Base-by-base conservation (phyloP, 1,140 invertebrate genomes). In the Drosophila rhopaloa region DNA sequence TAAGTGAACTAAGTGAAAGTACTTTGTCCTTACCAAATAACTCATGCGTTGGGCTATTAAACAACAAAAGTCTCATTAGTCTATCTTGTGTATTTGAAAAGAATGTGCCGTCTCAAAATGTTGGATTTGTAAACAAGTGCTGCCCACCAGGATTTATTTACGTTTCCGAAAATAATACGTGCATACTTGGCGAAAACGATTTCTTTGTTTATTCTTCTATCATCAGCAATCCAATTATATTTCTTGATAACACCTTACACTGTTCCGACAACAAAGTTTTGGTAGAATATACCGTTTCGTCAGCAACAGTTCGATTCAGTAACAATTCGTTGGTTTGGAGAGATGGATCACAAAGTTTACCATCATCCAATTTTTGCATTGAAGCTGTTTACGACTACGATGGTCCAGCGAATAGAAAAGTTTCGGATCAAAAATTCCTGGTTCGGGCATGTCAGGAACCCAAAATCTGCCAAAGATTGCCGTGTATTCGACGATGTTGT, bases 161-260 rank as follows among this genome's bases (percentile, higher is more conserved):
- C 62, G 65, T 66, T 68, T 68, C 61, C 65, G 61, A 68, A 68
- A 68, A 68, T 68, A 68, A 68, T 68, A 66, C 65, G 37, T 68
- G 65, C 65, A 66, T 19, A 14, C 46, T 66, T 53, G 65, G 60
- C 19, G 47, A 53, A 68, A 46, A 14, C 61, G 65, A 68, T 66
- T 68, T 66, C 29, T 53, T 68, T 68, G 65, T 68, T 68, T 68
- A 68, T 37, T 46, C 65, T 29, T 66, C 65, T 16, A 68, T 68
- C 61, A 68, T 66, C 62, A 66, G 38, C 38, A 68, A 32, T 37
- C 65, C 65, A 51, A 66, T 66, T 53, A 50, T 68, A 40, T 68
- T 68, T 54, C 19, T 54, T 66, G 65, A 68, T 68, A 68, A 66
- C 47, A 7, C 65, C 9, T 8, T 53, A 32, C 32, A 32, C 27